These are phyloP conservation scores for Albula glossodonta DNA, from an alignment of 2,113 vertebrate species.

Conservation along the genomic window DNA sequence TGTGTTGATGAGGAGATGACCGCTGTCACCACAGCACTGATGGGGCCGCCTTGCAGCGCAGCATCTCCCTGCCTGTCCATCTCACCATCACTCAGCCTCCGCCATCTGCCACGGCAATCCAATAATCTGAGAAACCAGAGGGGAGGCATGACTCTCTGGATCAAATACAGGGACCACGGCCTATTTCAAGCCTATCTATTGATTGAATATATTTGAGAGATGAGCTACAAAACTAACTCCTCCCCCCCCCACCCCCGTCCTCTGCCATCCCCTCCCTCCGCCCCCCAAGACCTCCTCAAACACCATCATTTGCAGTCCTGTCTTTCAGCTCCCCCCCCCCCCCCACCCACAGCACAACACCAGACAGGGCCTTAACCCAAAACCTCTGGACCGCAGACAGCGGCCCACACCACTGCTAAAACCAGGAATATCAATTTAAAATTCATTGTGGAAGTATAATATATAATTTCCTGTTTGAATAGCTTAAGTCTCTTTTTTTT, in stretches of 20 bases:
- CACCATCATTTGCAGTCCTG: not conserved
- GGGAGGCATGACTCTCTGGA: conserved; percentile 59
- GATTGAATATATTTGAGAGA: conserved; percentile 27
- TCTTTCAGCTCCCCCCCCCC: not conserved
- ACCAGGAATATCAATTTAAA: not conserved
- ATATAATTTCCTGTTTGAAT: not conserved
- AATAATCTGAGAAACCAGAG: conserved; percentile 55
- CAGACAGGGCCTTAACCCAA: not conserved
- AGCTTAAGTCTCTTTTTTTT: not conserved
- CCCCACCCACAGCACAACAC: not conserved
- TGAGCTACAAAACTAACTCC: not conserved
- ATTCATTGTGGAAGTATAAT: not conserved
- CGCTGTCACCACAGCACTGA: not conserved
- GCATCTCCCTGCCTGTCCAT: not conserved
- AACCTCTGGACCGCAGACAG: not conserved
- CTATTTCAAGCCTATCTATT: conserved; percentile 40
- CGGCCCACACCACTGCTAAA: not conserved
- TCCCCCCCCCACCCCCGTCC: not conserved
- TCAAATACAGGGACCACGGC: conserved; percentile 42
- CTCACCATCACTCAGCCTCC: conserved; percentile 6
- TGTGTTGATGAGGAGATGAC: not conserved
- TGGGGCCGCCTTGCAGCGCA: not conserved
- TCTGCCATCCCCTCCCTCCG: not conserved
- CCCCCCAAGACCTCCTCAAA: not conserved
- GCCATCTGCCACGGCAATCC: conserved; percentile 61